Conservation (phyloP, 2,797 vertebrate species). For the Argyrosomus regius region DNA sequence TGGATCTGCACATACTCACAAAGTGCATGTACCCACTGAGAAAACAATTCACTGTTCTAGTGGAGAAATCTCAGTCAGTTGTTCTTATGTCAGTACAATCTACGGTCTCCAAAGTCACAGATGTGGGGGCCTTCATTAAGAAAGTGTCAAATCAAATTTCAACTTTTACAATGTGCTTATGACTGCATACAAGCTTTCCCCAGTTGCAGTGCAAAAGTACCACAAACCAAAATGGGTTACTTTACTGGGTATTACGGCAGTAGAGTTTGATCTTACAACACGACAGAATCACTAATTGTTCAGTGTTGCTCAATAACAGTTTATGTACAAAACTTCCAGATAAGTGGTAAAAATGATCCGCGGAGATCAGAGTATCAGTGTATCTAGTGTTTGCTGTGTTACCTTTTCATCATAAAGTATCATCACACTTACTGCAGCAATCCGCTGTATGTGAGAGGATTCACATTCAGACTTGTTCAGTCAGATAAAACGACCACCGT, state of each 20-base stretch:
- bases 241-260: slow-evolving; percentile 28
- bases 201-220: slow-evolving; percentile 8
- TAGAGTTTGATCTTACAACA: slow-evolving; percentile 10
- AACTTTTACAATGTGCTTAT: slow-evolving; percentile 17
- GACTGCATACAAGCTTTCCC: slow-evolving; percentile 5
- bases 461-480: slow-evolving; percentile 17
- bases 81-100: slow-evolving; percentile 35
- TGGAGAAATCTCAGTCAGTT: slow-evolving; percentile 49
- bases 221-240: background rate
- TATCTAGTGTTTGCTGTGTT: slow-evolving; percentile 3
- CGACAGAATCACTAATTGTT: slow-evolving; percentile 15
- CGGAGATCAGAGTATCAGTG: background rate
- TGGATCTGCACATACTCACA: slow-evolving; percentile 48
- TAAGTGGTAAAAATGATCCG: slow-evolving; percentile 17
- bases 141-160: background rate
- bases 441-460: slow-evolving; percentile 16
- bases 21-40: slow-evolving; percentile 46
- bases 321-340: slow-evolving; percentile 27
- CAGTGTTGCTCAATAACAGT: slow-evolving; percentile 19
- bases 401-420: slow-evolving; percentile 4
- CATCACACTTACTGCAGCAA: background rate
- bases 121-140: background rate
- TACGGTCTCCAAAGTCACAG: slow-evolving; percentile 38
- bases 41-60: background rate
- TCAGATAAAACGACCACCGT: background rate